Conservation (phyloP, 2,797 vertebrate species). For the Eulemur rubriventer region DNA sequence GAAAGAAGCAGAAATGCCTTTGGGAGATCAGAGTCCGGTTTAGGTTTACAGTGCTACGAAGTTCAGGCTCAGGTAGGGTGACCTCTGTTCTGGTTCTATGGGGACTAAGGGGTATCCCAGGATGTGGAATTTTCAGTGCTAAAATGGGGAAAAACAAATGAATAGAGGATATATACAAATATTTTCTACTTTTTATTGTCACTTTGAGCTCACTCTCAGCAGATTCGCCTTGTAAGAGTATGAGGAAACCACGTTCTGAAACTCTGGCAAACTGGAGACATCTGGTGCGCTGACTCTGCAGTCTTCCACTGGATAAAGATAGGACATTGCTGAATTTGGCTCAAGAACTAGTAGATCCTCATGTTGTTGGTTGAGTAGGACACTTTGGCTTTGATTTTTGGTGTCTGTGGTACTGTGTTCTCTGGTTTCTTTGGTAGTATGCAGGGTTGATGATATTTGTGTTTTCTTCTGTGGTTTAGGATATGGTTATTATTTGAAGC, state of each 20-base stretch:
- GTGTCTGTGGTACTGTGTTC: not conserved
- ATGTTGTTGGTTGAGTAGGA: too few species aligned
- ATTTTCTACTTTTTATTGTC: not conserved
- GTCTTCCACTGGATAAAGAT: not conserved
- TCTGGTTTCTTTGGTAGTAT: not conserved
- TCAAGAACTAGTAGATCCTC: not conserved
- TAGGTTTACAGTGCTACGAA: not conserved
- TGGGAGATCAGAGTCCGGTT: not conserved
- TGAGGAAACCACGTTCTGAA: not conserved
- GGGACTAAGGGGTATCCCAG: not conserved
- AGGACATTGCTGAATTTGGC: not conserved
- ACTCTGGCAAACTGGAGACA: not conserved
- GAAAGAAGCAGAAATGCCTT: not conserved
- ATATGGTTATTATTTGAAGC: not conserved
- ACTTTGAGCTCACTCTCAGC: not conserved
- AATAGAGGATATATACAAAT: not conserved
- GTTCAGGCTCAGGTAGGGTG: not conserved
- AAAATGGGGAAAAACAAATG: not conserved
- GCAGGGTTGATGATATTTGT: not conserved
- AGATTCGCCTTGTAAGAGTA: not conserved
- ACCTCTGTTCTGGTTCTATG: not conserved
- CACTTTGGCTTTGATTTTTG: too few species aligned
- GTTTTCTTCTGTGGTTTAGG: not conserved
- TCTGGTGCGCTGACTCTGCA: not conserved
- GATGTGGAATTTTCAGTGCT: not conserved